phyloP scores from a whole-genome alignment of 2,797 vertebrate species.

The Rachycentron canadum region DNA sequence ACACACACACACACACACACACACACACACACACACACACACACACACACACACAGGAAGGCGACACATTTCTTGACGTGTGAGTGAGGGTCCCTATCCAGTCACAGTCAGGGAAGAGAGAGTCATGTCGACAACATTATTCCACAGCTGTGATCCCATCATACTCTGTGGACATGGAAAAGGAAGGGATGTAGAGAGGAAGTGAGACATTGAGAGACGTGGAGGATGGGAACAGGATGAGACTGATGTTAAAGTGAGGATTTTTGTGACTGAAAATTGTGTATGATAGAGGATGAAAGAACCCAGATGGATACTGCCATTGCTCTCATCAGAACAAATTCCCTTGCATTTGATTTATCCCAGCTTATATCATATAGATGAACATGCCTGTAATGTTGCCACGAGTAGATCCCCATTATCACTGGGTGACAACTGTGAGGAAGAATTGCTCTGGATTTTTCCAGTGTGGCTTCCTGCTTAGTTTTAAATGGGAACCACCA shows the following conservation, averaged over 20 bases:
- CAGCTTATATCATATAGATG: conserved; percentile 43
- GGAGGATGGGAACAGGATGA: conserved; percentile 14
- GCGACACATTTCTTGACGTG: conserved; percentile 51
- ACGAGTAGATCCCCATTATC: conserved; percentile 47
- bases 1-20: conserved; percentile 30
- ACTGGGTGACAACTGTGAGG: conserved; percentile 55
- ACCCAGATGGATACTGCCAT: conserved; percentile 38
- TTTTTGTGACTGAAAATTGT: conserved; percentile 16
- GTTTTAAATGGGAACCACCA: conserved; percentile 73
- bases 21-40: conserved; percentile 32
- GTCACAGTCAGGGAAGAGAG: conserved; percentile 46
- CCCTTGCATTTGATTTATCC: conserved; percentile 37
- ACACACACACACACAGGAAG: conserved; percentile 38
- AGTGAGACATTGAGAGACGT: conserved; percentile 33
- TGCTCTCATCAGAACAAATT: conserved; percentile 41
- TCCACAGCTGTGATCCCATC: conserved; percentile 62
- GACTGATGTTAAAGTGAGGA: not conserved
- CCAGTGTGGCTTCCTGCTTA: conserved; percentile 71
- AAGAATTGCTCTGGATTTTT: conserved; percentile 61
- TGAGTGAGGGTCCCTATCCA: conserved; percentile 60
- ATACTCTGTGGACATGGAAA: conserved; percentile 33
- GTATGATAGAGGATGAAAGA: conserved; percentile 30
- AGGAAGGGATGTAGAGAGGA: conserved; percentile 28
- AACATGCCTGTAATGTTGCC: conserved; percentile 51
- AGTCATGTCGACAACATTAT: conserved; percentile 60